phyloP scores from a whole-genome alignment of 2,888 invertebrate species.

The Prosapia bicincta region DNA sequence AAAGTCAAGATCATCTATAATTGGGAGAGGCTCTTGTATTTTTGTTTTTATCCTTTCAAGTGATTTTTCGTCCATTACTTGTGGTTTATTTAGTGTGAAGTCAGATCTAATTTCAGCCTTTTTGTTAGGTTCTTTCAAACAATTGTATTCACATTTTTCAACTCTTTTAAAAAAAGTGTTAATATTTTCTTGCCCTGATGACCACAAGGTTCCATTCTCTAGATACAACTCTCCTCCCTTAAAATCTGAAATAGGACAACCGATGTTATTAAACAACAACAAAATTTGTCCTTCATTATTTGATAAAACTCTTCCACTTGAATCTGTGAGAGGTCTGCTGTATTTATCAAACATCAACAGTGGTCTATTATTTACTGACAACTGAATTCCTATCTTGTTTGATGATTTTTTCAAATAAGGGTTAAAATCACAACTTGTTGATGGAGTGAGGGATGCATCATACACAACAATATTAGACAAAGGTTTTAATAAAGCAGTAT shows the following conservation, averaged over 20 bases:
- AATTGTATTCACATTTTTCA: neutral
- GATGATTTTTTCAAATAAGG: slow-evolving; percentile 11
- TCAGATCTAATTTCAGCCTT: too few species aligned
- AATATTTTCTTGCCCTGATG: neutral
- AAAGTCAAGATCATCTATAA: neutral
- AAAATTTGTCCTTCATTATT: slow-evolving; percentile 12
- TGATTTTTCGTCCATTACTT: neutral
- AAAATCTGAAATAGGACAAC: slow-evolving; percentile 6
- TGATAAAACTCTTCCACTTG: neutral
- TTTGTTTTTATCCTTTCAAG: neutral
- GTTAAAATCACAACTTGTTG: slow-evolving; percentile 9
- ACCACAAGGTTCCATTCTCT: slow-evolving; percentile 4
- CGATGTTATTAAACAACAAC: slow-evolving; percentile 8
- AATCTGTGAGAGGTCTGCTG: slow-evolving; percentile 13
- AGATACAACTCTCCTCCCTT: slow-evolving; percentile 8
- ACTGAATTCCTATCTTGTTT: slow-evolving; percentile 2
- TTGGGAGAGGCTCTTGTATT: neutral
- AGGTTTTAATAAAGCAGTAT: neutral
- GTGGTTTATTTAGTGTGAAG: too few species aligned
- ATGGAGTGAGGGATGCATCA: slow-evolving; percentile 7
- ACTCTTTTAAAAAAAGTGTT: neutral
- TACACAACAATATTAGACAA: neutral
- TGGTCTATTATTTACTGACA: slow-evolving; percentile 5
- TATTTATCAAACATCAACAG: slow-evolving; percentile 18
- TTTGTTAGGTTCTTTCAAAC: neutral